Evolutionary conservation across 2,888 invertebrate genomes (phyloP).

Genomic region (Venusia cambrica): DNA sequence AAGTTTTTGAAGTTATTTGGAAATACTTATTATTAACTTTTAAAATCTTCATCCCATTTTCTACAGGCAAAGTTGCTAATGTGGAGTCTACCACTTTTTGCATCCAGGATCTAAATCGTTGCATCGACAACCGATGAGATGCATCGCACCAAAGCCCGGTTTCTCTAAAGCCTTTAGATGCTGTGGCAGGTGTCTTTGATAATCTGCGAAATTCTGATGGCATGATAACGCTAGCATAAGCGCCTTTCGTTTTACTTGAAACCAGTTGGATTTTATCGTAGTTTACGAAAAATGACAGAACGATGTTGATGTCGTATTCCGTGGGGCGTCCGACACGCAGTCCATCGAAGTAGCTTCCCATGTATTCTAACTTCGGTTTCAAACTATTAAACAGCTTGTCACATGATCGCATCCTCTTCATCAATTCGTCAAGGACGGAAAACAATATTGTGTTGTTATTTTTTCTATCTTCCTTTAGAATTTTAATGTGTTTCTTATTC

Average conservation of each 20-base stretch:
- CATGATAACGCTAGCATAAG: conserved; percentile 48
- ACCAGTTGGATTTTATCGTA: conserved; percentile 47
- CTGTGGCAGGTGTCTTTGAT: conserved; percentile 40
- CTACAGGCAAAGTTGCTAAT: conserved; percentile 40
- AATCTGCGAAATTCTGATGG: conserved; percentile 57
- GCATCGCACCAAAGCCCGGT: conserved; percentile 53
- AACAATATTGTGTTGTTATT: conserved; percentile 47
- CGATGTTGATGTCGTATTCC: conserved; percentile 57
- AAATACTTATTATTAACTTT: conserved; percentile 37
- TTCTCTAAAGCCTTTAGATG: conserved; percentile 45
- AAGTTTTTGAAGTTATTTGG: conserved; percentile 43
- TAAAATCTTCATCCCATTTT: conserved; percentile 41
- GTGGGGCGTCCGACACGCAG: conserved; percentile 55
- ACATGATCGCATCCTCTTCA: conserved; percentile 43
- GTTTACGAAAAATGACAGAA: conserved; percentile 48
- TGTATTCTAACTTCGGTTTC: conserved; percentile 52
- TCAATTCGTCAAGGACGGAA: conserved; percentile 42
- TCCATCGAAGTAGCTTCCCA: conserved; percentile 59
- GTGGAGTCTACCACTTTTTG: conserved; percentile 52
- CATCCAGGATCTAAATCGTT: conserved; percentile 51
- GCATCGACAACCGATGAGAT: conserved; percentile 41
- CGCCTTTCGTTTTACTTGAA: conserved; percentile 35
- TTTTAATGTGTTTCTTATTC: conserved; percentile 43
- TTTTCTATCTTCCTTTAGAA: conserved; percentile 44
- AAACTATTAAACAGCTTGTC: conserved; percentile 47